These are phyloP conservation scores for Australoheros scitulus DNA, from an alignment of 2,113 vertebrate genomes.

Conservation along the genomic window DNA sequence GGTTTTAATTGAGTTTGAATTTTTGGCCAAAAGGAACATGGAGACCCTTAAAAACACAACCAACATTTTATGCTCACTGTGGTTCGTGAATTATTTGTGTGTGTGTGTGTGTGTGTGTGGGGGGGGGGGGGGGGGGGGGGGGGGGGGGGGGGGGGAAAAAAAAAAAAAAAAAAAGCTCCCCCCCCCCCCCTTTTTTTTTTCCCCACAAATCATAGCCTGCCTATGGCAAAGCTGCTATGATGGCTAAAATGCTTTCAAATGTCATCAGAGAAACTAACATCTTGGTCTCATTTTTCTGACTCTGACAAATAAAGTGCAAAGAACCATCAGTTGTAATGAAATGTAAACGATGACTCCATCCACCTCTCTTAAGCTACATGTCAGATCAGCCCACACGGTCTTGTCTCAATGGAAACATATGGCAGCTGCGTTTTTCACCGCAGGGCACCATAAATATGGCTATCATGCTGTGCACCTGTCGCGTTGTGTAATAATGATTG, in stretches of 20 bases:
- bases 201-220: no score
- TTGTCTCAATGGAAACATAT: conserved; percentile 8
- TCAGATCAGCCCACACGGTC: neutral
- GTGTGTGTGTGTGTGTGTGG: no score
- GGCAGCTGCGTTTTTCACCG: conserved; percentile 11
- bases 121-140: no score
- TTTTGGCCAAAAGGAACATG: no score
- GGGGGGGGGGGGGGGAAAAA: no score
- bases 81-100: neutral
- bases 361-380: neutral
- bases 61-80: no score
- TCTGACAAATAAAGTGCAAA: neutral
- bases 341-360: neutral
- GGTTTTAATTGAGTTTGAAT: no score
- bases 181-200: neutral
- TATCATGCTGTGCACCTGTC: neutral
- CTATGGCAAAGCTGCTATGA: neutral
- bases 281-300: neutral
- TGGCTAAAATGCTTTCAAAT: neutral
- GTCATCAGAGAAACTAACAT: neutral
- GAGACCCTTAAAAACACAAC: no score
- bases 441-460: neutral
- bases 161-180: no score
- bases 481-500: neutral
- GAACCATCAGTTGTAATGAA: neutral